A percentile compares a stretch with the other conserved stretches of the same genome.
phyloP scores from a whole-genome alignment of 1,140 invertebrate genomes.

The Phymorhynchus buccinoides region DNA sequence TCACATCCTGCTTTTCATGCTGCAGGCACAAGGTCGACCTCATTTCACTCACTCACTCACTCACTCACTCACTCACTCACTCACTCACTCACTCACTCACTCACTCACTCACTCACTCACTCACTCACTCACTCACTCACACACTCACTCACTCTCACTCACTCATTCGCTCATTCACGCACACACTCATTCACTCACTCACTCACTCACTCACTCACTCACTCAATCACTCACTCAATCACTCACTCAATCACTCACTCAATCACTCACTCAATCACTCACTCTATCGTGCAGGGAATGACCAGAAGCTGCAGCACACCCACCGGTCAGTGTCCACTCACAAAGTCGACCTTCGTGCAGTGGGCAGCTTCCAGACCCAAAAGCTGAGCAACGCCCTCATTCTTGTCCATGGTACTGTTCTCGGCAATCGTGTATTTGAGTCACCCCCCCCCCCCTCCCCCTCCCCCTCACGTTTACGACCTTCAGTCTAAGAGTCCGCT shows the following conservation, averaged over 20 bases:
- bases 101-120: background rate
- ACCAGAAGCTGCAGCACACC: background rate
- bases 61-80: background rate
- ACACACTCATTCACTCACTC: background rate
- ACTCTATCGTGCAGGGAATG: background rate
- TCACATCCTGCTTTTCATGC: too few species aligned
- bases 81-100: background rate
- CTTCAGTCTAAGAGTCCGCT: too few species aligned
- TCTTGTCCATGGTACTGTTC: background rate
- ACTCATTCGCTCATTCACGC: background rate
- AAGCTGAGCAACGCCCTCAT: background rate
- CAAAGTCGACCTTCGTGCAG: background rate
- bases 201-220: background rate
- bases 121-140: background rate
- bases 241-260: background rate
- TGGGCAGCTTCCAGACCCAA: slow-evolving; percentile 23
- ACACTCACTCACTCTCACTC: background rate
- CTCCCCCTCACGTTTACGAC: too few species aligned
- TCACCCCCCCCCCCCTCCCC: too few species aligned
- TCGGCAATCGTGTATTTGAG: too few species aligned
- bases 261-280: background rate
- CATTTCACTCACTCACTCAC: slow-evolving; percentile 8
- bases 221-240: background rate
- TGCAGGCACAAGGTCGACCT: too few species aligned
- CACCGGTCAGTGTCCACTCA: background rate